Percentiles rank a stretch among this genome's conserved stretches.
These are phyloP conservation scores for Drosophila burlai DNA, from an alignment of 1,140 invertebrate genomes.

Conservation along the genomic window DNA sequence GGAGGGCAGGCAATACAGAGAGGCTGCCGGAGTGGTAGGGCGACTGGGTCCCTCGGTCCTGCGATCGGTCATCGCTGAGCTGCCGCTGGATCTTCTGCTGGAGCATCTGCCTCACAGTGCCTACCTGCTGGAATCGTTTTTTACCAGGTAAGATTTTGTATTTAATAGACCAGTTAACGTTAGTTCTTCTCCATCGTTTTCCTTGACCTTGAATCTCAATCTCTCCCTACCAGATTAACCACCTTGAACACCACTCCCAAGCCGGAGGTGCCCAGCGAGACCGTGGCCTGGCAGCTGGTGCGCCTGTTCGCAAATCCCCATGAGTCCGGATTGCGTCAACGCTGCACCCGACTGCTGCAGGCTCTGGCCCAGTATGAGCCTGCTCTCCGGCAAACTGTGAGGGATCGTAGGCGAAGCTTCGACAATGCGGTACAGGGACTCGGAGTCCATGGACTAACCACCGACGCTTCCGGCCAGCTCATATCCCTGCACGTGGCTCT, in stretches of 20 bases:
- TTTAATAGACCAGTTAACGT: background rate
- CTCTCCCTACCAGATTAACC: constrained; percentile 85
- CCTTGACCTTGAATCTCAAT: background rate
- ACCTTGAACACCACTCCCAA: constrained; percentile 87
- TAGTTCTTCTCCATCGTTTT: background rate
- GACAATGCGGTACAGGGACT: constrained; percentile 94
- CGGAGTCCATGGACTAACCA: constrained; percentile 94
- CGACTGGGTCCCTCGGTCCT: constrained; percentile 91
- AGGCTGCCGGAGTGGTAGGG: constrained; percentile 91
- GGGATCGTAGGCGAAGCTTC: constrained; percentile 89
- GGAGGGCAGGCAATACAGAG: constrained; percentile 92
- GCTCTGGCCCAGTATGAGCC: constrained; percentile 87
- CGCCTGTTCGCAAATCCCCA: constrained; percentile 91
- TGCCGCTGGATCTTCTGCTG: constrained; percentile 94
- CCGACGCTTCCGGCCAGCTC: constrained; percentile 87
- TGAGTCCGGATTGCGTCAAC: constrained; percentile 87
- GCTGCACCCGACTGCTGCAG: constrained; percentile 86
- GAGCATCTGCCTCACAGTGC: constrained; percentile 95
- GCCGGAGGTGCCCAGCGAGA: constrained; percentile 90
- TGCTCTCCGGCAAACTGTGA: constrained; percentile 86
- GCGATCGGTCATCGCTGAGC: constrained; percentile 89
- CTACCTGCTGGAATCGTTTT: constrained; percentile 93
- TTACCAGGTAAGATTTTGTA: constrained; percentile 87
- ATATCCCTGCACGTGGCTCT: constrained; percentile 90
- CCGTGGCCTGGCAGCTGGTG: constrained; percentile 92